phyloP scores from a whole-genome alignment of 2,113 vertebrate genomes.

The Furnarius figulus region DNA sequence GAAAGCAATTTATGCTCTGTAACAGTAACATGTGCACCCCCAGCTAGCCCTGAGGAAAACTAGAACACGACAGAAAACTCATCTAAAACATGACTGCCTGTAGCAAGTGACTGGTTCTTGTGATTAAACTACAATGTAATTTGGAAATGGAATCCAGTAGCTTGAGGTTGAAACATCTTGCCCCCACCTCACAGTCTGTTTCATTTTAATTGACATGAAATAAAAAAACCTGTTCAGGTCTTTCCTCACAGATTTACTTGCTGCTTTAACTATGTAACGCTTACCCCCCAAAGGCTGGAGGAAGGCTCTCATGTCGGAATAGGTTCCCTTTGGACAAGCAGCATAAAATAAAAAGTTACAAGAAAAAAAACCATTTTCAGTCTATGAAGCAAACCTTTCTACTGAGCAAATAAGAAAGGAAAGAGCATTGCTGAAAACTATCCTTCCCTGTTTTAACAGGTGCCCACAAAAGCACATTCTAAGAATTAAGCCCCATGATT shows the following conservation, averaged over 20 bases:
- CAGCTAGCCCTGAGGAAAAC: conserved; percentile 20
- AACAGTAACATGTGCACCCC: background rate
- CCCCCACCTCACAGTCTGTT: background rate
- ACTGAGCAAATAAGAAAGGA: background rate
- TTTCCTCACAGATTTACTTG: background rate
- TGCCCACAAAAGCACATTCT: background rate
- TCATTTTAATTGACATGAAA: conserved; percentile 38
- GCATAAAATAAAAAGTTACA: conserved; percentile 26
- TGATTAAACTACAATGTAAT: conserved; percentile 49
- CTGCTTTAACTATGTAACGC: background rate
- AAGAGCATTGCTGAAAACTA: background rate
- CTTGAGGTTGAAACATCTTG: conserved; percentile 13
- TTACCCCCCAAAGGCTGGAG: background rate
- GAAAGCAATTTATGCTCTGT: conserved; percentile 26
- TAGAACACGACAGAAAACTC: conserved; percentile 4
- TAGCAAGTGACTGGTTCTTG: background rate
- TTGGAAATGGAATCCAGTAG: conserved; percentile 41
- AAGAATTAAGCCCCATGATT: background rate
- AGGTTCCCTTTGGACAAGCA: background rate
- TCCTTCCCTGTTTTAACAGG: background rate
- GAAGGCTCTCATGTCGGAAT: background rate
- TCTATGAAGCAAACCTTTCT: background rate
- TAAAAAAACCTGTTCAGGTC: background rate
- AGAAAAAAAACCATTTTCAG: background rate
- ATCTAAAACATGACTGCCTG: conserved; percentile 15